Evolutionary conservation across 2,797 vertebrate species (phyloP), one percentile per base, ranked within the genome.

Genomic region (Rhodeus uyekii): DNA sequence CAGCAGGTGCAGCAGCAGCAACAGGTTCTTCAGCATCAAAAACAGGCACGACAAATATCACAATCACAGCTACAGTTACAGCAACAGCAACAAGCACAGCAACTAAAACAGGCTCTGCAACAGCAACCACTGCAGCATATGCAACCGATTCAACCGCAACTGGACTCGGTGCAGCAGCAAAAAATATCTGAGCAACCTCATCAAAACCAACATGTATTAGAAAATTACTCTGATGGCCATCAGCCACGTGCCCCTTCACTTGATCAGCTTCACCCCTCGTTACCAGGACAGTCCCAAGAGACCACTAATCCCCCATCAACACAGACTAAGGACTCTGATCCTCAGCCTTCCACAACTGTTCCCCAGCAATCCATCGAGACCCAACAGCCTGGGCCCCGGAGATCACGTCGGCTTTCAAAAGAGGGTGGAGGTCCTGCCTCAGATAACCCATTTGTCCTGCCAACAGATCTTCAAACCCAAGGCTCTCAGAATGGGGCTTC

Each of bases 401-500:
- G 97, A n/a, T 98, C 97, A 12, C 95, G 97, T 2, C 95, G 97
- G 73, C 95, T 99, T 85, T 99, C 98, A 19, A 99, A 97, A 92
- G 97, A 99, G 89, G 97, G 96, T 0, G 94, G 94, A 22, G 92
- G 94, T 39, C 95, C 96, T 10, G 89, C 94, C 46, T 90, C 89
- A 0, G 96, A 96, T 24, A 95, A 94, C 83, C 95, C 95, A 12
- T 93, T 93, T 71, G 89, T 90, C 4, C 82, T 80, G 73, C 85
- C 83, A 32, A 90, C 19, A 89, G 95, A 42, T 78, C 92, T 78
- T 76, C 92, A 78, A 80, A 92, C 89, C 68, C 93, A 89, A 71
- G 84, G 85, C 3, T 86, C 86, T 69, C 86, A 87, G 32, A 90
- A 90, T 5, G 5, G 88, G 18, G 82, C 82, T 24, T 72, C 84